Evolutionary conservation across 2,797 vertebrate species (phyloP).

Genomic region (Chanos chanos): DNA sequence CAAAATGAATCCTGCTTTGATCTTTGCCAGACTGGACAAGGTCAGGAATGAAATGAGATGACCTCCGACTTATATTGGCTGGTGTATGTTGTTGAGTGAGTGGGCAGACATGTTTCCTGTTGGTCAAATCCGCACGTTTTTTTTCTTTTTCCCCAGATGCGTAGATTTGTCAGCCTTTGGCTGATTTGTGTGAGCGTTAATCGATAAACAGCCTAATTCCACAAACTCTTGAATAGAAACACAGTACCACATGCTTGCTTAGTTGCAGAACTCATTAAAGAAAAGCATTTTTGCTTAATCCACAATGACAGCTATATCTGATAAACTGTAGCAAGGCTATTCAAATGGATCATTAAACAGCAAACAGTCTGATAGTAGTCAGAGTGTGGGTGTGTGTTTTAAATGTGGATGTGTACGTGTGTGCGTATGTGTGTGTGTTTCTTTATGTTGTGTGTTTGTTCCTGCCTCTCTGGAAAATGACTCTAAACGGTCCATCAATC

Average conservation of each 20-base stretch:
- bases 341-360: not conserved
- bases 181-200: too few relatives aligned
- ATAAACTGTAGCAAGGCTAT: not conserved
- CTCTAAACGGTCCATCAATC: slow-evolving; percentile 35
- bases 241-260: too few relatives aligned
- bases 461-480: slow-evolving; percentile 19
- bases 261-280: not conserved
- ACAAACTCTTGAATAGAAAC: too few relatives aligned
- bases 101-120: too few relatives aligned
- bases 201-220: too few relatives aligned
- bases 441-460: not conserved
- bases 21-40: slow-evolving; percentile 15
- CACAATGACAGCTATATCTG: not conserved
- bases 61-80: not conserved
- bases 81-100: not conserved
- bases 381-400: too few relatives aligned
- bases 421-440: not conserved
- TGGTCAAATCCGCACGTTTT: too few relatives aligned
- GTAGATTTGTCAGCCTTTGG: too few relatives aligned
- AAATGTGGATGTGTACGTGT: not conserved
- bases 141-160: not conserved
- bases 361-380: too few relatives aligned
- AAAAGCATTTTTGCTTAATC: not conserved
- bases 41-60: not conserved
- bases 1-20: not conserved